Evolutionary conservation across 2,797 vertebrate genomes (phyloP).

Genomic region (Sebastes minor): DNA sequence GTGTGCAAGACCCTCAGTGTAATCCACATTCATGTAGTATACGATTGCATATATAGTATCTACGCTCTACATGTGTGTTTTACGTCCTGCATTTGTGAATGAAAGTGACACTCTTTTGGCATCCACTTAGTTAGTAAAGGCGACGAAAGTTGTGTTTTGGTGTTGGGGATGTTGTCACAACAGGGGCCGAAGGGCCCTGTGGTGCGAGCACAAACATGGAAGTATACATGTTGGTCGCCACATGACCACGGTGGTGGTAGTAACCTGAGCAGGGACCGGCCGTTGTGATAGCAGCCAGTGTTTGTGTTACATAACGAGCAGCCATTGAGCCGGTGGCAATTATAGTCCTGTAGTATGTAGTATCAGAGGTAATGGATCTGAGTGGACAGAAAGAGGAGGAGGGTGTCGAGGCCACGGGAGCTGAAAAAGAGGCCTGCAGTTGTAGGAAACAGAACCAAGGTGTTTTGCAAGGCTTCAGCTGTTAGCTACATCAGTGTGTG

Average conservation of each 20-base stretch:
- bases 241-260: conserved; percentile 51
- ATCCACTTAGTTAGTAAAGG: neutral
- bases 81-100: conserved; percentile 41
- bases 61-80: neutral
- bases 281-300: conserved; percentile 83
- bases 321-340: conserved; percentile 53
- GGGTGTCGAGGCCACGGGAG: conserved; percentile 58
- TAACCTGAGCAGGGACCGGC: conserved; percentile 61
- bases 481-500: conserved; percentile 41
- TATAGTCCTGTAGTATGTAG: conserved; percentile 59
- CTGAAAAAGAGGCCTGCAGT: conserved; percentile 36
- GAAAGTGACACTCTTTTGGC: conserved; percentile 35
- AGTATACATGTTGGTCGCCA: neutral
- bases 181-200: conserved; percentile 56
- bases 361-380: conserved; percentile 67
- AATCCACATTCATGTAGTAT: neutral
- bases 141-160: conserved; percentile 22
- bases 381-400: conserved; percentile 69
- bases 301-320: conserved; percentile 81
- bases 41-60: neutral
- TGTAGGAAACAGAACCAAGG: conserved; percentile 52
- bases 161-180: conserved; percentile 73
- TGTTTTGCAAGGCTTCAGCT: conserved; percentile 60
- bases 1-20: neutral
- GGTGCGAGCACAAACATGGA: conserved; percentile 56